phyloP scores from a whole-genome alignment of 2,888 invertebrate species.

The Netelia melanura region DNA sequence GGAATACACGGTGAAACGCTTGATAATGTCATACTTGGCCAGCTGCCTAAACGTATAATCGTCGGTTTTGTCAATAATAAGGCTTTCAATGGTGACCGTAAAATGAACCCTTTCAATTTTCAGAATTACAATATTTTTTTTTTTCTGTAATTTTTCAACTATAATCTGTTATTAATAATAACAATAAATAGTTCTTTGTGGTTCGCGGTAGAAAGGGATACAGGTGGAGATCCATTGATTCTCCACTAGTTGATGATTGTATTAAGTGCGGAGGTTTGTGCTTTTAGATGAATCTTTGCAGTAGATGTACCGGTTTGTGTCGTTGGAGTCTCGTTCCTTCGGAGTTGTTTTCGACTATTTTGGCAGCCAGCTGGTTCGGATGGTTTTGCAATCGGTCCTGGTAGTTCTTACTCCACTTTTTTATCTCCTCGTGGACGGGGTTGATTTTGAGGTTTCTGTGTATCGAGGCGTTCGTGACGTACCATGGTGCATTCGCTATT shows the following conservation, averaged over 20 bases:
- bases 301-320: neutral
- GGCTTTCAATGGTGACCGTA: no score
- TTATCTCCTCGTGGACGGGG: neutral
- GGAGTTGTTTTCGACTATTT: no score
- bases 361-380: neutral
- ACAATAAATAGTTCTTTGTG: neutral
- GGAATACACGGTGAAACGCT: no score
- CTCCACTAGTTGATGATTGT: neutral
- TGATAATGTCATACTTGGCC: no score
- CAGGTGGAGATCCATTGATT: neutral
- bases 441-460: slow-evolving; percentile 1
- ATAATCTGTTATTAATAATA: neutral
- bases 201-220: no score
- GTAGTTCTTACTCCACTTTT: neutral
- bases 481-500: slow-evolving; percentile 11
- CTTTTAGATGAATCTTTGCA: neutral
- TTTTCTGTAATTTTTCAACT: neutral
- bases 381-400: neutral
- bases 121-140: no score
- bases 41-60: no score
- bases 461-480: neutral
- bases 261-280: no score
- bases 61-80: no score
- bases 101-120: no score
- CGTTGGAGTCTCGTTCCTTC: no score